Percentiles rank a stretch among this genome's conserved stretches.
phyloP scores from a whole-genome alignment of 1,140 invertebrate species.

The Drosophila kanapiae region DNA sequence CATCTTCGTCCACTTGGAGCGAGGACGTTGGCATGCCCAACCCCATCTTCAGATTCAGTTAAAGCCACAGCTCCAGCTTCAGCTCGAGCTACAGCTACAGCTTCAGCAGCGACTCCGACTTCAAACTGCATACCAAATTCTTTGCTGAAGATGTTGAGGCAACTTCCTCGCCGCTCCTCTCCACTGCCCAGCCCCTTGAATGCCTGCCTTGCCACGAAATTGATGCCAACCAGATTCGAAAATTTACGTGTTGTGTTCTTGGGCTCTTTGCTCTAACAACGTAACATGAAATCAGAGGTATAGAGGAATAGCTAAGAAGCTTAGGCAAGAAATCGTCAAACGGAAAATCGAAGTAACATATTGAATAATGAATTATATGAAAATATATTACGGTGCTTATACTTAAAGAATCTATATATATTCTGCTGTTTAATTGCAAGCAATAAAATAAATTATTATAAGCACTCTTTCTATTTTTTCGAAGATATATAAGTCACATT shows the following conservation, averaged over 20 bases:
- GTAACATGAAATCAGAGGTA: conserved; percentile 13
- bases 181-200: neutral
- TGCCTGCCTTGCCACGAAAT: conserved; percentile 57
- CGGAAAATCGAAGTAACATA: too few species aligned
- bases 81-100: conserved; percentile 4
- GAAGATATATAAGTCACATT: neutral
- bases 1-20: conserved; percentile 20
- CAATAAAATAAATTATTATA: neutral
- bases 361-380: too few species aligned
- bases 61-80: conserved; percentile 10
- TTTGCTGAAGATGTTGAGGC: conserved; percentile 78
- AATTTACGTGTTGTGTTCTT: conserved; percentile 72
- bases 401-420: too few species aligned
- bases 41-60: conserved; percentile 29
- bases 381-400: too few species aligned
- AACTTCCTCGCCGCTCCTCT: conserved; percentile 48
- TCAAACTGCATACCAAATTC: conserved; percentile 81
- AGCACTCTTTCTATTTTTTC: too few species aligned
- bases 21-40: conserved; percentile 70
- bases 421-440: too few species aligned
- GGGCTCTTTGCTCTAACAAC: conserved; percentile 31
- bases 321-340: neutral
- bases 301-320: neutral
- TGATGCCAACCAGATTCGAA: conserved; percentile 78
- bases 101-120: conserved; percentile 39